Percentiles rank a stretch among this genome's conserved stretches.
These are phyloP conservation scores for Dione juno DNA, from an alignment of 2,888 invertebrate genomes.

Conservation along the genomic window DNA sequence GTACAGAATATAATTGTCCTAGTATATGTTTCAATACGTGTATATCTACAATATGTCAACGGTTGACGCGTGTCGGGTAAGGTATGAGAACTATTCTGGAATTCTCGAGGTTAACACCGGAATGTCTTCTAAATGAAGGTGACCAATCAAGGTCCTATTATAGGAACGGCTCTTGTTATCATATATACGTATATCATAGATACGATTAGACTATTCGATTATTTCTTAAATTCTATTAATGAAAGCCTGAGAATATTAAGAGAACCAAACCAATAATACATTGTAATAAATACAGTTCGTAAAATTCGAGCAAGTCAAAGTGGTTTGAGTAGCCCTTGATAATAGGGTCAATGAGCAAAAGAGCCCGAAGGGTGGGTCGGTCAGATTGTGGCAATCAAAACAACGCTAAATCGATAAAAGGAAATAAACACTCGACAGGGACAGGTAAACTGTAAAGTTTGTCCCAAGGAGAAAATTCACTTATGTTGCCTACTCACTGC, in stretches of 20 bases:
- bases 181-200: background rate
- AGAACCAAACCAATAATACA: background rate
- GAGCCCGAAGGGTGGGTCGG: constrained; percentile 40
- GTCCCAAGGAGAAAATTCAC: constrained; percentile 56
- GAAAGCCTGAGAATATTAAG: background rate
- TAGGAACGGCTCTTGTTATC: constrained; percentile 21
- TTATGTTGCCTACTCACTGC: constrained; percentile 52
- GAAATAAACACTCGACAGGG: constrained; percentile 64
- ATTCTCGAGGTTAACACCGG: constrained; percentile 66
- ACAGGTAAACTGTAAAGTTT: constrained; percentile 62
- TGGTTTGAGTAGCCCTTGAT: constrained; percentile 23
- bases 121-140: constrained; percentile 66
- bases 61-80: constrained; percentile 45
- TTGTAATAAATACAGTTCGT: background rate
- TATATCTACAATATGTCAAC: constrained; percentile 20
- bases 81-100: constrained; percentile 70
- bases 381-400: constrained; percentile 55
- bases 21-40: constrained; percentile 31
- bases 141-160: constrained; percentile 58
- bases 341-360: constrained; percentile 35
- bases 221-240: background rate
- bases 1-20: constrained; percentile 29
- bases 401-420: constrained; percentile 62
- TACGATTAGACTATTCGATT: background rate
- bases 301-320: constrained; percentile 21